These are phyloP conservation scores for Pipistrellus nathusii DNA, from an alignment of 2,797 vertebrate species.

Conservation along the genomic window DNA sequence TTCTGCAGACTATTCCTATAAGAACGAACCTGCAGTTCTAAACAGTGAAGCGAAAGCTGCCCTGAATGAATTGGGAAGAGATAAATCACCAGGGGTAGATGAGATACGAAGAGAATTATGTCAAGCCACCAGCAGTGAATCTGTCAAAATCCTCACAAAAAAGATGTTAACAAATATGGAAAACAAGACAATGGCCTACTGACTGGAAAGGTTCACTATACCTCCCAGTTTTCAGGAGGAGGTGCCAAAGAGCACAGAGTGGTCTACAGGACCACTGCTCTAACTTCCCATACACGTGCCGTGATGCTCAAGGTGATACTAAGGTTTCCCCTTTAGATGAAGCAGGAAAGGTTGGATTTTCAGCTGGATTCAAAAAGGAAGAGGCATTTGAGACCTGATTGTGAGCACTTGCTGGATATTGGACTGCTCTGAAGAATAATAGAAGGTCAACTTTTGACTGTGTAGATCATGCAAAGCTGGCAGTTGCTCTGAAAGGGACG, in stretches of 20 bases:
- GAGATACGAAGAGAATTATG: background rate
- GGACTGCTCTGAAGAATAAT: background rate
- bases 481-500: background rate
- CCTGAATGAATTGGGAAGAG: background rate
- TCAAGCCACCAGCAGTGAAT: background rate
- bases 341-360: background rate
- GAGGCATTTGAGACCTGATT: background rate
- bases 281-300: too few relatives aligned
- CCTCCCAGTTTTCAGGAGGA: background rate
- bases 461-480: background rate
- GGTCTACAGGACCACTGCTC: background rate
- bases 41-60: background rate
- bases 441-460: background rate
- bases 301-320: background rate
- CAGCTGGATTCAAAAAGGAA: background rate
- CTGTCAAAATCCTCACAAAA: background rate
- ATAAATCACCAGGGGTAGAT: background rate
- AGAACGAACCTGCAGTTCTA: background rate
- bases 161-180: background rate
- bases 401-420: background rate
- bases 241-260: background rate
- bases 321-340: background rate
- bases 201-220: background rate
- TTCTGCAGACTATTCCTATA: background rate
- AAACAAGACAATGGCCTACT: background rate